Evolutionary conservation across 2,888 invertebrate genomes (phyloP), one percentile per base, ranked within the genome.

Genomic region (Rhimphoctona megacephalus): DNA sequence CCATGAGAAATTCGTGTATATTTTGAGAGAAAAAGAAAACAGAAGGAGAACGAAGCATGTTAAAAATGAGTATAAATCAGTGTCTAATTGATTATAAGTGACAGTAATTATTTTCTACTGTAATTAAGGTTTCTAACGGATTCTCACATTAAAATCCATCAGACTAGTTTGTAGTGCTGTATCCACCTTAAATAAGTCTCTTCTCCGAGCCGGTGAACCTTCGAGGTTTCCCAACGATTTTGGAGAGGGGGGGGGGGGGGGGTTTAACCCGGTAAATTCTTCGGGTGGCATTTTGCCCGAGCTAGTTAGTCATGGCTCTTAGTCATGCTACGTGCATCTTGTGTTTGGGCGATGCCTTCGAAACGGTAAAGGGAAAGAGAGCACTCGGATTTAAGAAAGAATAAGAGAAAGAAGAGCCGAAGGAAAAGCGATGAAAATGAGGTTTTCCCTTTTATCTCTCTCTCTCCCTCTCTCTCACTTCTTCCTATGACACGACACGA

Each of bases 281-380:
- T 91, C 90, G 89, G 81, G 91, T 90, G 91, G 91, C 92, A 92
- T 91, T 92, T 92, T 83, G 91, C 90, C 90, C 90, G 90, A 69
- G 89, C 92, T 93, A 92, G 93, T 93, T 93, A 93, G 93, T 92
- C 93, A 91, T 89, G 92, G 91, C 90, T 92, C 92, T 93, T 93
- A 93, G 93, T 92, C 92, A 91, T 89, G 92, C 90, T 90, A 87
- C 87, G 90, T 88, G 90, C 88, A 89, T 90, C 90, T 87, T 84
- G 72, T 85, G 89, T 85, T 84, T 87, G 87, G 87, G 88, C 88
- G 88, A 85, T 74, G 81, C 79, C 81, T 49, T 78, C 81, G 76
- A 74, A 79, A 74, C 52, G 85, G 79, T 77, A 85, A 85, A 82
- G 85, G 84, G 83, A 30, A 81, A 84, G 73, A 76, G 79, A 85